Evolutionary conservation across 1,140 invertebrate genomes (phyloP).

Genomic region (Magallana ariakensis): DNA sequence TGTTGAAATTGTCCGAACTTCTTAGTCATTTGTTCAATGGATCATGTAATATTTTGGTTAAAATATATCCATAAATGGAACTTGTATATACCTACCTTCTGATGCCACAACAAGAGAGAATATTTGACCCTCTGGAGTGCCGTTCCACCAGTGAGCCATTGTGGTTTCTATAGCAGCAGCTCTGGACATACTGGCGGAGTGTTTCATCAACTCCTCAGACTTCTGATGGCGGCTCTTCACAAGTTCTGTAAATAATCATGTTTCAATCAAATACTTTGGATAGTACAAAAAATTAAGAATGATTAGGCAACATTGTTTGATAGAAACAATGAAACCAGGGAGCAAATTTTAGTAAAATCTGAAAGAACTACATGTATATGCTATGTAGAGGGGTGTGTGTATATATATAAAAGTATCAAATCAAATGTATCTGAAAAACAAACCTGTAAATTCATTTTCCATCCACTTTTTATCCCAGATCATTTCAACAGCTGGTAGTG

Average conservation of each 20-base stretch:
- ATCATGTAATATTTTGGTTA: no score
- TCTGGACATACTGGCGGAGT: slow-evolving; percentile 60
- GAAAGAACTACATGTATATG: no score
- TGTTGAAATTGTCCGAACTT: no score
- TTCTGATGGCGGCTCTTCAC: slow-evolving; percentile 60
- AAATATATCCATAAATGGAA: no score
- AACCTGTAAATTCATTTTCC: slow-evolving; percentile 68
- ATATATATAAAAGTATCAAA: no score
- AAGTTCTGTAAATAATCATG: slow-evolving; percentile 48
- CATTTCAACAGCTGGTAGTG: slow-evolving; percentile 72
- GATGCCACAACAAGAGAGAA: slow-evolving; percentile 74
- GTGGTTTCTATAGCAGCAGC: slow-evolving; percentile 69
- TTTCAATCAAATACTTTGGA: no score
- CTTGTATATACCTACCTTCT: slow-evolving; percentile 65
- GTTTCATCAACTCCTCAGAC: slow-evolving; percentile 61
- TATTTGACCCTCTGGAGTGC: slow-evolving; percentile 72
- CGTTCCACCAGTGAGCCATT: slow-evolving; percentile 75
- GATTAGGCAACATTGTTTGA: no score
- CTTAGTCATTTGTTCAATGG: no score
- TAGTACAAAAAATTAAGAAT: no score
- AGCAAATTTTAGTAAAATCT: no score
- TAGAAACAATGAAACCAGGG: no score
- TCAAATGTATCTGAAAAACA: not conserved
- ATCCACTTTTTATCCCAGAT: slow-evolving; percentile 77
- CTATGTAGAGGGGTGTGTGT: no score